Evolutionary conservation across 2,797 vertebrate genomes (phyloP).

Genomic region (Anguilla megastoma): DNA sequence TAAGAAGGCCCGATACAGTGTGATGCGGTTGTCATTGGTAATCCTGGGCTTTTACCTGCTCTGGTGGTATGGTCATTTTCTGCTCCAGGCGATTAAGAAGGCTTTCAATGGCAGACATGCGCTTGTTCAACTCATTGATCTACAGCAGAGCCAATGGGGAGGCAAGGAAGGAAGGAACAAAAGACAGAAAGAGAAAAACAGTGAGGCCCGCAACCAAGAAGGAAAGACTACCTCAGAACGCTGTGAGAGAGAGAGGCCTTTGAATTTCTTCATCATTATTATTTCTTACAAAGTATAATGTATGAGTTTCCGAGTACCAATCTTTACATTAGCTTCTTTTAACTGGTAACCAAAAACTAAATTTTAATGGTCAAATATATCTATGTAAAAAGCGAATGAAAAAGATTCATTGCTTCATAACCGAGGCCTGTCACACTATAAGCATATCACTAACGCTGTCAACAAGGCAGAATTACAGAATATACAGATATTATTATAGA

Average conservation of each 20-base stretch:
- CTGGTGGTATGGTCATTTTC: slow-evolving; percentile 68
- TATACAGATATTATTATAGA: background rate
- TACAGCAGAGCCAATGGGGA: slow-evolving; percentile 46
- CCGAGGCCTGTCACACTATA: background rate
- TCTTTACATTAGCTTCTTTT: background rate
- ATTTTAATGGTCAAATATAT: background rate
- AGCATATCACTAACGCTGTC: background rate
- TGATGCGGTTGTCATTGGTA: background rate
- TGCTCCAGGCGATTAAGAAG: slow-evolving; percentile 80
- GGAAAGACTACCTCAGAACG: background rate
- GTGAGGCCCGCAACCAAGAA: slow-evolving; percentile 22
- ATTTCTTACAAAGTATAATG: background rate
- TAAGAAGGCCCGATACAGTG: background rate
- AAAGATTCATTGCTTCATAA: background rate
- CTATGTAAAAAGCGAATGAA: too few relatives aligned
- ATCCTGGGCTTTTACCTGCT: slow-evolving; percentile 69
- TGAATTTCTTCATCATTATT: background rate
- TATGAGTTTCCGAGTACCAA: background rate
- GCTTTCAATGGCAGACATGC: slow-evolving; percentile 76
- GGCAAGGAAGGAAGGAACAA: background rate
- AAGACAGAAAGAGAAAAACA: slow-evolving; percentile 2
- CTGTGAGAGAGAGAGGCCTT: background rate
- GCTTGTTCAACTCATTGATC: slow-evolving; percentile 81
- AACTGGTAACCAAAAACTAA: background rate
- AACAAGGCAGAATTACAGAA: background rate